Percentiles rank a stretch among this genome's conserved stretches.
Evolutionary conservation across 2,797 vertebrate genomes (phyloP).

Genomic region (Chelonia mydas): DNA sequence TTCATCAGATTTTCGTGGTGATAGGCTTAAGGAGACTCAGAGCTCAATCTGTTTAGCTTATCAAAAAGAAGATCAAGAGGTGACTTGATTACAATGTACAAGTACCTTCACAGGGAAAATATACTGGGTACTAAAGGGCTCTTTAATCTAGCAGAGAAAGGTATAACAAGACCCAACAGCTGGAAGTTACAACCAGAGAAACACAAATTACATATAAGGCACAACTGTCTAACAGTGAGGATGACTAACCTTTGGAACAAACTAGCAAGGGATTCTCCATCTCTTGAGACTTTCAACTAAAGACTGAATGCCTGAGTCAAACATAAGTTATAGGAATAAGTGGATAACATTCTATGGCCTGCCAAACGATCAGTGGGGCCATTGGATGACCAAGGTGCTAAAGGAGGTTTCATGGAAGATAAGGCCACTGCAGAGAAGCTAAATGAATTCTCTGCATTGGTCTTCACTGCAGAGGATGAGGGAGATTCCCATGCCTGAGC

Average conservation of each 20-base stretch:
- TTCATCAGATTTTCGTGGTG: background rate
- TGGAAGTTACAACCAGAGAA: constrained; percentile 40
- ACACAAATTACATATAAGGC: constrained; percentile 54
- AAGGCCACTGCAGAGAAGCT: background rate
- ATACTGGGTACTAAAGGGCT: constrained; percentile 49
- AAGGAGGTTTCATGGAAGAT: background rate
- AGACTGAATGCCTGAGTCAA: background rate
- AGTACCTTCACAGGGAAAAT: constrained; percentile 55
- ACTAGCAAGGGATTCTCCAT: background rate
- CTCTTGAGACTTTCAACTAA: background rate
- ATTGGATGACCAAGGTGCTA: background rate
- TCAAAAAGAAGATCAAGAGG: constrained; percentile 45
- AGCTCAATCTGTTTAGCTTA: constrained; percentile 34
- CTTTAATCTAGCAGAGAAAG: constrained; percentile 46
- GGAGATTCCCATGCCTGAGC: too few relatives aligned
- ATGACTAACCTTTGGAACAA: background rate
- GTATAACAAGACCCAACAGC: constrained; percentile 45
- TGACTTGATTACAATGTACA: constrained; percentile 35
- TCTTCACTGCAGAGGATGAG: too few relatives aligned
- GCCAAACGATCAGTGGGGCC: background rate
- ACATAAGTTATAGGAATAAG: background rate
- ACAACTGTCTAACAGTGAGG: constrained; percentile 19
- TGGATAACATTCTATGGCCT: background rate
- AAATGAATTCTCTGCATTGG: background rate
- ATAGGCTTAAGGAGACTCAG: constrained; percentile 44